Evolutionary conservation across 2,888 invertebrate genomes (phyloP), one percentile per base, ranked within the genome.

Genomic region (Hydrotaea cyrtoneurina): DNA sequence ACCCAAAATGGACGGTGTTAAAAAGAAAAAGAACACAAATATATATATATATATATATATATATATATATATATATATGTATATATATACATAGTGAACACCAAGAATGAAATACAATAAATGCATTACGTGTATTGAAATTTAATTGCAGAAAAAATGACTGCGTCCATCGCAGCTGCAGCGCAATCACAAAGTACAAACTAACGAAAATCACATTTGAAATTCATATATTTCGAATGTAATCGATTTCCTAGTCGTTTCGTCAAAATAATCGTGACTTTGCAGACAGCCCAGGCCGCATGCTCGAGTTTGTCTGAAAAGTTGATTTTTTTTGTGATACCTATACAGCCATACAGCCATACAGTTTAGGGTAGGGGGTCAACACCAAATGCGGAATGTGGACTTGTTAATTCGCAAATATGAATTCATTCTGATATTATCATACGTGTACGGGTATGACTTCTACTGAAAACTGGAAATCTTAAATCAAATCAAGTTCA

Each of bases 221-320:
- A 36, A 53, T 72, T 72, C 55, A 55, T 46, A 53, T 19, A 72
- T 55, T 36, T 71, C n/a, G 7, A 50, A 50, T 36, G 59, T 26
- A 23, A n/a, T 62, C 31, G 53, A 46, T 83, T 80, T 13, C 19
- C 13, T 21, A 64, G 11, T 73, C 57, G 71, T 8, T 55, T 43
- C 23, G 55, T 50, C 0, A 62, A 78, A 76, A 59, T 77, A 74
- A 11, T 83, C 83, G 83, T 83, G 83, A 83, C 78, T 74, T 71
- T 64, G 71, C 83, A 83, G 78, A 78, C 73, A 73, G 19, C 31
- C 43, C 53, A 15, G 64, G 19, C 53, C 43, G 15, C 8, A 36
- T 3, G 8, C 4, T 36, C 26, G 10, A 13, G 26, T 59, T 59
- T 10, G 21, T 21, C 26, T 62, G 62, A 62, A 26, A 62, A 62